Evolutionary conservation across 2,888 invertebrate species (phyloP), one percentile per base, ranked within the genome.

Genomic region (Plemyria rubiginata): DNA sequence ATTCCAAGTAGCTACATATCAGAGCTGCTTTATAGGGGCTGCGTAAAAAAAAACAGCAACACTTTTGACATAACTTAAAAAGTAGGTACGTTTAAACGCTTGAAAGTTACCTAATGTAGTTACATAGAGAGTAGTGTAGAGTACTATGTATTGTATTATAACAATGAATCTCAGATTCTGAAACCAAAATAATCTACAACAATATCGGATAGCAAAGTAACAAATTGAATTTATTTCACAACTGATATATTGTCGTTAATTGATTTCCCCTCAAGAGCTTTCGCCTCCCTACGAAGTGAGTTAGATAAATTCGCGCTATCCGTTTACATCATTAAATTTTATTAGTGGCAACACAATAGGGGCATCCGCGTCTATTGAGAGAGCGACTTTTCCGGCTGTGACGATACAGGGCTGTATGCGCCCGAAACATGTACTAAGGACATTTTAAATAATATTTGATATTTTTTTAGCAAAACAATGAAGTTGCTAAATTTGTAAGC

Each of bases 291-390:
- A 77, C 79, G 77, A 81, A 76, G 73, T 72, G 81, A 86, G 83
- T 87, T 84, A 88, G 86, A 90, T 90, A 87, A 88, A 90, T 90
- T 89, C 85, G 83, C 85, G 88, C 86, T 92, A 91, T 92, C 90
- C 90, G 90, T 91, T 92, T 92, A 92, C 90, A 90, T 89, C 90
- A 92, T 92, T 91, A 91, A 90, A 90, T 92, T 92, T 92, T 92
- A 92, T 91, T 91, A 90, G 88, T 85, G 84, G 84, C 84, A 85
- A 86, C 80, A 90, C 90, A 92, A 92, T 87, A 74, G 85, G 72
- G 79, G 83, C 76, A 83, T 86, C 78, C 81, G 84, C 79, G 80
- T 78, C 79, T 83, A 80, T 80, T 65, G 76, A 74, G 80, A 82
- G 83, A 89, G 90, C 84, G 86, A 87, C 83, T 86, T 87, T 90